Evolutionary conservation across 2,797 vertebrate species (phyloP).

Genomic region (Meriones psammophilus): DNA sequence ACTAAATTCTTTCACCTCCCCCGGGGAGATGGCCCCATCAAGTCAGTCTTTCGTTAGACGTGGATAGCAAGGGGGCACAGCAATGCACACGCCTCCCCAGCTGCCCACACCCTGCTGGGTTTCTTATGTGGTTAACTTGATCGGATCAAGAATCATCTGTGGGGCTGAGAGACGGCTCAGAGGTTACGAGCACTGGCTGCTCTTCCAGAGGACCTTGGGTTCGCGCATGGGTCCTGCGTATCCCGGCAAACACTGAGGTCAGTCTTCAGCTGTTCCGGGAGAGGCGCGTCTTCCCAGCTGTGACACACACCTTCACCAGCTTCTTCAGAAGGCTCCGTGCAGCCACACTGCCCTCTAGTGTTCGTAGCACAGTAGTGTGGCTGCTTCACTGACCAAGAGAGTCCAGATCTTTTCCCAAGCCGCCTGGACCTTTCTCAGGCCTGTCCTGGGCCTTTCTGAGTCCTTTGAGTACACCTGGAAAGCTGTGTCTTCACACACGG

Average conservation of each 20-base stretch:
- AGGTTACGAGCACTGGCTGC: background rate
- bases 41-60: background rate
- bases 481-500: background rate
- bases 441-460: background rate
- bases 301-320: rapidly evolving
- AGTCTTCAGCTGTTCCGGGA: no score
- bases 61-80: no score
- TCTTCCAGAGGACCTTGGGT: background rate
- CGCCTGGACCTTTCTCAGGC: background rate
- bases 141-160: background rate
- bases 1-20: no score
- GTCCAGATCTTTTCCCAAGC: background rate
- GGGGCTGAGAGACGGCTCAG: background rate
- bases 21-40: background rate
- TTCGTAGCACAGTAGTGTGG: background rate
- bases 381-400: rapidly evolving
- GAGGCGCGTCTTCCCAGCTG: background rate
- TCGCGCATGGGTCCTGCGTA: background rate
- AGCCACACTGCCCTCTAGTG: constrained; percentile 73
- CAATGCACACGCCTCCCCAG: background rate
- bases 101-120: background rate
- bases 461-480: background rate
- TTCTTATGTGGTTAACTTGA: background rate
- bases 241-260: background rate
- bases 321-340: rapidly evolving